Percentiles rank a stretch among this genome's conserved stretches.
Conservation (phyloP, 2,888 invertebrate genomes). For the Leptopilina drosophilae region DNA sequence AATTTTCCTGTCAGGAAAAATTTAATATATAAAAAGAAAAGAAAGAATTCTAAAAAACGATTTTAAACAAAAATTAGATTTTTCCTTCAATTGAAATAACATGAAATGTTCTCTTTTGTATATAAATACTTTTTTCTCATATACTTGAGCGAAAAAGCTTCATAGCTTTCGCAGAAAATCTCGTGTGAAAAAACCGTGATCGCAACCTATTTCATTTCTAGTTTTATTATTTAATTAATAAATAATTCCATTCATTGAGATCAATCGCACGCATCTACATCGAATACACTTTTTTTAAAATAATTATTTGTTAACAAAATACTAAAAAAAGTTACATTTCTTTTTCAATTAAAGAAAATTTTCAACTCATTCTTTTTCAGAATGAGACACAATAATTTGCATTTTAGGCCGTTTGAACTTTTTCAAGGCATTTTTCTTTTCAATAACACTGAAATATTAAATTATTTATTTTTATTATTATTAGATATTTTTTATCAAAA, state of each 20-base stretch:
- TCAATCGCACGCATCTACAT: conserved; percentile 30
- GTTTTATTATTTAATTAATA: not conserved
- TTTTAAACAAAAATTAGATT: too few relatives aligned
- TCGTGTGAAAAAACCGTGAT: conserved; percentile 34
- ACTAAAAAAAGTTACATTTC: not conserved
- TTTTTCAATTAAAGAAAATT: not conserved
- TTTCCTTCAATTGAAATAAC: too few relatives aligned
- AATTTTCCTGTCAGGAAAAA: too few relatives aligned
- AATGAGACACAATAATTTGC: conserved; percentile 14
- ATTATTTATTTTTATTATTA: not conserved
- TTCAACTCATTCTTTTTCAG: not conserved
- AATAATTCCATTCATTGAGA: conserved; percentile 31
- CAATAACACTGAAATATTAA: conserved; percentile 11
- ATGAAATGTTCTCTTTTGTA: too few relatives aligned
- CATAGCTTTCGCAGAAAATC: not conserved
- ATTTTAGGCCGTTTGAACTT: conserved; percentile 39
- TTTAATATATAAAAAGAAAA: too few relatives aligned
- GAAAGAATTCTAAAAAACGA: too few relatives aligned
- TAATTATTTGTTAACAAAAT: too few relatives aligned
- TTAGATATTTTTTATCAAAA: not conserved
- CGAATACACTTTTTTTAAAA: not conserved
- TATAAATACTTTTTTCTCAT: too few relatives aligned
- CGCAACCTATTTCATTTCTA: conserved; percentile 5
- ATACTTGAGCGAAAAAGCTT: not conserved
- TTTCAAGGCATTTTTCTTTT: conserved; percentile 22